phyloP scores from a whole-genome alignment of 2,888 invertebrate genomes.

The Epinotia demarniana region DNA sequence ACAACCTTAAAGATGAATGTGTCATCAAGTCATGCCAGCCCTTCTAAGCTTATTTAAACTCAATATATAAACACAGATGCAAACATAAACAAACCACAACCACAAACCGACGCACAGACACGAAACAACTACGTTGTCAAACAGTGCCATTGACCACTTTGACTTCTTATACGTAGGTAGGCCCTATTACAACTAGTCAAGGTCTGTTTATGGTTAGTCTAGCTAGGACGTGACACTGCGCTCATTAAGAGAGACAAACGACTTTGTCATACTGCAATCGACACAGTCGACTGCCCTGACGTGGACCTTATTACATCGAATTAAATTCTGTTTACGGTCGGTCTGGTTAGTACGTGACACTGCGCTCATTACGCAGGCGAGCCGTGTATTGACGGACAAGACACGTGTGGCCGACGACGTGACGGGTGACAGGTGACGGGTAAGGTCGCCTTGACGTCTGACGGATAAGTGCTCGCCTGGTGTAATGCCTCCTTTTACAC shows the following conservation, averaged over 20 bases:
- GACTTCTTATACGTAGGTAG: neutral
- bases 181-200: neutral
- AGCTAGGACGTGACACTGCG: conserved; percentile 1
- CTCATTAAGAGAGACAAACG: neutral
- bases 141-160: neutral
- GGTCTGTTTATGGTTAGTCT: neutral
- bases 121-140: neutral
- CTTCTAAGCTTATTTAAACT: neutral
- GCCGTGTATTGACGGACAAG: conserved; percentile 3
- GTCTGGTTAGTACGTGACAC: neutral
- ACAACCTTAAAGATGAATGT: no score
- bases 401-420: conserved; percentile 2
- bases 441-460: conserved; percentile 2
- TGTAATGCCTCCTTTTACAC: neutral
- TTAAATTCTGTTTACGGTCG: neutral
- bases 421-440: conserved; percentile 17
- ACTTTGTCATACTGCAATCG: neutral
- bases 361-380: conserved; percentile 10
- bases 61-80: neutral
- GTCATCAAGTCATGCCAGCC: neutral
- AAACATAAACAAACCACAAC: conserved; percentile 1
- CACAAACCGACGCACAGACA: neutral
- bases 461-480: neutral
- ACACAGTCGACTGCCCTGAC: neutral
- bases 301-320: neutral